Conservation (phyloP, 2,113 vertebrate species). For the Psettodes erumei region DNA sequence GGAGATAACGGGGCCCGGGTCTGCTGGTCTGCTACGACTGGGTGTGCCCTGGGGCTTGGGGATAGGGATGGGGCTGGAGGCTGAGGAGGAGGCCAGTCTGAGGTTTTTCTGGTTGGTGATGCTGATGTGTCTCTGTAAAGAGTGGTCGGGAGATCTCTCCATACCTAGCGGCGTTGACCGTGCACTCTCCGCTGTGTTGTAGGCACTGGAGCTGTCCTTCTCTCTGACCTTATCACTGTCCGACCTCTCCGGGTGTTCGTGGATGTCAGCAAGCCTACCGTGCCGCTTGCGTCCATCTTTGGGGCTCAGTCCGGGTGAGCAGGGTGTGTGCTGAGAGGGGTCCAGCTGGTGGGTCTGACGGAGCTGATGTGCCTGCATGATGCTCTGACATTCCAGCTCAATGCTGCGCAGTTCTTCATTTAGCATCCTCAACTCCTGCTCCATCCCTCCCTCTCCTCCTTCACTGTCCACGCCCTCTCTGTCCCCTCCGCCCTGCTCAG, state of each 20-base stretch:
- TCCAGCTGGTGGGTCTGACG: slow-evolving; percentile 79
- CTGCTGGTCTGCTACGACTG: slow-evolving; percentile 77
- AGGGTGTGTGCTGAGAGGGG: slow-evolving; percentile 5
- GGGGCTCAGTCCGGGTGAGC: slow-evolving; percentile 56
- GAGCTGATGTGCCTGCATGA: slow-evolving; percentile 93
- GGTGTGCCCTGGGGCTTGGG: slow-evolving; percentile 70
- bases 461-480: slow-evolving; percentile 34
- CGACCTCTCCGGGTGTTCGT: slow-evolving; percentile 89
- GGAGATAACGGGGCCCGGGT: slow-evolving; percentile 77
- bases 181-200: slow-evolving; percentile 95
- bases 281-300: slow-evolving; percentile 70
- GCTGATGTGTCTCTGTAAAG: slow-evolving; percentile 88
- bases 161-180: slow-evolving; percentile 89
- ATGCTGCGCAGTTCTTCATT: slow-evolving; percentile 96
- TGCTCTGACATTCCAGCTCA: slow-evolving; percentile 95
- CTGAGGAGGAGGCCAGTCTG: slow-evolving; percentile 66
- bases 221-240: slow-evolving; percentile 78
- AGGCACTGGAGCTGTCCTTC: slow-evolving; percentile 96
- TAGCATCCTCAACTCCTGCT: slow-evolving; percentile 92
- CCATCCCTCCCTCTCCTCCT: slow-evolving; percentile 77
- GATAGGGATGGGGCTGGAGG: slow-evolving; percentile 64
- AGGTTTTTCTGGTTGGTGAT: slow-evolving; percentile 93
- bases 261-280: slow-evolving; percentile 88
- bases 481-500: slow-evolving; percentile 81
- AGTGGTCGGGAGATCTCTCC: slow-evolving; percentile 90